Base-by-base conservation (phyloP, 1,140 invertebrate genomes). In the Camponotus floridanus region DNA sequence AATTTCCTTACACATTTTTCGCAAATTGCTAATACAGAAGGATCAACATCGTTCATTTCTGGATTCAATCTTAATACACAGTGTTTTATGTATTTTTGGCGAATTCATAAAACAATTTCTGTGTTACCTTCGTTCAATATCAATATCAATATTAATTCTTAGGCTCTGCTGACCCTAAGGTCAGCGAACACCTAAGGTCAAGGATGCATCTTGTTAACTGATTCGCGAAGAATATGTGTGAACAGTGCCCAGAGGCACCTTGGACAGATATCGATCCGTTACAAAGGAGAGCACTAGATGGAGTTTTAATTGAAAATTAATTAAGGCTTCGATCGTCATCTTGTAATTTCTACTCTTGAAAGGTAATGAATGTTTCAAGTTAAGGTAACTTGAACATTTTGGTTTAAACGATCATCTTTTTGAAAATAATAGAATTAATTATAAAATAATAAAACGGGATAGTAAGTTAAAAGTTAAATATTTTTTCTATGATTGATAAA, bases 281-380 rank as follows among this genome's bases (percentile, higher is more conserved):
- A 61, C 33, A 83, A 74, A 73, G 39, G 26, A 48, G 39, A 48
- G 31, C 3, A 21, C 6, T 61, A 57, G 65, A 59, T 80, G n/a
- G 26, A 83, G 39, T 83, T 83, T 74, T 83, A 83, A 83, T 83
- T 83, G 68, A 74, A 83, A 83, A 61, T 83, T 83, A 83, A 83
- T 74, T 83, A 74, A 39, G 15, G 21, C 39, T 59, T 62, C 55
- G 68, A 83, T 61, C 79, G 42, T 83, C 55, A 61, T 62, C 31
- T 62, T 73, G 26, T 73, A 73, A 73, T 55, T 13, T 67, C 31
- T 33, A 42, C 39, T 73, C 36, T 31, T 7, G 55, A 73, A 59
- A 13, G 11, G 18, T 73, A 61, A 81, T 45, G 36, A 26, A 71
- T 71, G 36, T 57, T 21, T 15, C 18, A 73, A 73, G 15, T 80